phyloP scores from a whole-genome alignment of 2,888 invertebrate species.

The Eristalinus sepulchralis region DNA sequence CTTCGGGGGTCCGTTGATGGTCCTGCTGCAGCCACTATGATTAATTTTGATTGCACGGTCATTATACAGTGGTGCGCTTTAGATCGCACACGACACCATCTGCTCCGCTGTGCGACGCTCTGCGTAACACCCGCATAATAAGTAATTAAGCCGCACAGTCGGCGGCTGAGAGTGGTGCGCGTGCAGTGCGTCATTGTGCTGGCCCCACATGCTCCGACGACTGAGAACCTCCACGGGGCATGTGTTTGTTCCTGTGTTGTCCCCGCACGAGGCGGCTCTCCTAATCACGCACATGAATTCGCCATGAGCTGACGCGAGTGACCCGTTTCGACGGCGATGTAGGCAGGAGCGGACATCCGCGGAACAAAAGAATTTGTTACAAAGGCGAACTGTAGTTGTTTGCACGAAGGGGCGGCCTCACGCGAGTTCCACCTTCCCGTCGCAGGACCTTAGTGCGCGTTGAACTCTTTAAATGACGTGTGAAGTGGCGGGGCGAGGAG shows the following conservation, averaged over 20 bases:
- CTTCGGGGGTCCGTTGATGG: background rate
- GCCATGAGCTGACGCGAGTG: background rate
- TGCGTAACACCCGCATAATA: background rate
- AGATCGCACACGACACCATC: constrained; percentile 11
- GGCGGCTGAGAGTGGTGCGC: background rate
- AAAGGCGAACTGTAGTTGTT: constrained; percentile 15
- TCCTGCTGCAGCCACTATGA: constrained; percentile 13
- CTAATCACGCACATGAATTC: background rate
- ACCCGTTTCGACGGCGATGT: background rate
- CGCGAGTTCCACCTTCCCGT: constrained; percentile 12
- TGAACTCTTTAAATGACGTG: background rate
- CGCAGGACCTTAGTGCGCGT: background rate
- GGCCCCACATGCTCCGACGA: background rate
- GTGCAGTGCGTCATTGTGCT: background rate
- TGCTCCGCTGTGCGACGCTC: background rate
- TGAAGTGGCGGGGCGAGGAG: background rate
- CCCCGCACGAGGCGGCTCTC: background rate
- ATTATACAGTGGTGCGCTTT: constrained; percentile 38
- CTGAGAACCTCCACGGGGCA: background rate
- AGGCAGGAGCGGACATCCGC: background rate
- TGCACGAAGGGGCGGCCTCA: background rate
- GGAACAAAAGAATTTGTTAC: constrained; percentile 26
- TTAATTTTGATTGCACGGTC: constrained; percentile 51
- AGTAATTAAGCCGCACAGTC: background rate
- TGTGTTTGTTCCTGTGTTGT: background rate